Conservation (phyloP, 2,797 vertebrate genomes). For the Sandelia bainsii region DNA sequence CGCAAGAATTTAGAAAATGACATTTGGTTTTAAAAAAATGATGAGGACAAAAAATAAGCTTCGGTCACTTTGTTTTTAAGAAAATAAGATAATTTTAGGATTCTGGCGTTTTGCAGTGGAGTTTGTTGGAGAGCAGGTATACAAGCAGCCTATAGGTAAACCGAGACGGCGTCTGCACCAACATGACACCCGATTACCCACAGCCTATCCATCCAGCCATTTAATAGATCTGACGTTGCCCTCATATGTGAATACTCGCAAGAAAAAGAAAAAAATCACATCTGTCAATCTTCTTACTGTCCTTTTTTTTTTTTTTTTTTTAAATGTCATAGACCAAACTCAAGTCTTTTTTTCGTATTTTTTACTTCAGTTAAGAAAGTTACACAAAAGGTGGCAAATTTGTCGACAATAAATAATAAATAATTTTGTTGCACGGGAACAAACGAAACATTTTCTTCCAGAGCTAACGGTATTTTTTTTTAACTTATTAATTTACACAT, state of each 20-base stretch:
- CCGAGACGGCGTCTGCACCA: conserved; percentile 24
- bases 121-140: conserved; percentile 6
- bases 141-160: conserved; percentile 3
- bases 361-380: conserved; percentile 96
- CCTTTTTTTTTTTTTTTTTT: background rate
- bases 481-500: conserved; percentile 94
- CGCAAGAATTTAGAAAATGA: too few relatives aligned
- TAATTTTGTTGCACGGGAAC: conserved; percentile 94
- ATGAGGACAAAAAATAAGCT: too few relatives aligned
- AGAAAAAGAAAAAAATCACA: background rate
- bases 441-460: conserved; percentile 88
- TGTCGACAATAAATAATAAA: conserved; percentile 99
- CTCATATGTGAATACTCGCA: conserved; percentile 5
- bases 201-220: conserved; percentile 21
- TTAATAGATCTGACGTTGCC: conserved; percentile 18
- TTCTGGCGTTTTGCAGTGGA: conserved; percentile 3
- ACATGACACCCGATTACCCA: conserved; percentile 40
- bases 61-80: background rate
- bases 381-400: conserved; percentile 98
- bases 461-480: conserved; percentile 83
- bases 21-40: too few relatives aligned
- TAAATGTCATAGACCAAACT: conserved; percentile 85
- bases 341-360: conserved; percentile 79
- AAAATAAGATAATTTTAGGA: background rate
- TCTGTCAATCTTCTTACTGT: background rate